Base-by-base conservation (phyloP, 2,113 vertebrate genomes). In the Capreolus pygargus region DNA sequence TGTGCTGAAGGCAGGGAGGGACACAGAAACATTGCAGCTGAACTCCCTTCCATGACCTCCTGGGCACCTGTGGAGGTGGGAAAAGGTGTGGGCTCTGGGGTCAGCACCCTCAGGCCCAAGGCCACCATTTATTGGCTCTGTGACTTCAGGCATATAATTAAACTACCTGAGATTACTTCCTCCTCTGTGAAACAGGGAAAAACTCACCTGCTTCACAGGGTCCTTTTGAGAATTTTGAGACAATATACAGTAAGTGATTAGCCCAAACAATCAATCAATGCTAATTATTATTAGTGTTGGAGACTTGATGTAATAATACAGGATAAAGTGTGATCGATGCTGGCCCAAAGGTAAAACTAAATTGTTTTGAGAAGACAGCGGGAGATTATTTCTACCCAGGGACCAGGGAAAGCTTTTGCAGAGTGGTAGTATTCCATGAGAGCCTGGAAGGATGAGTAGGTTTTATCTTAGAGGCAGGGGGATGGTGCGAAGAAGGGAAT, bases 171-270 rank as follows among this genome's bases (percentile, higher is more conserved):
- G 33, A 23, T n/a, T 13, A 6, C 10, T 43, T 76, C 21, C 43
- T 96, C 55, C 58, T 33, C 33, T 13, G 13, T 64, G 39, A 90
- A 19, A 27, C 0, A 28, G 52, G 82, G 39, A 30, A 58, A 52
- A 45, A 54, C 30, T 25, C 16, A 13, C 10, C 15, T 21, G 7
- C 58, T 70, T 70, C 33, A 13, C 11, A 30, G 33, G 19, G 7
- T 30, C 36, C 45, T 84, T 78, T 33, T 47, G 81, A 96, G 90
- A 88, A 57, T 84, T 84, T 78, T 79, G 85, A 94, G 81, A 16
- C 58, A 52, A 33, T 54, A 60, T 27, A 17, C 5, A 58, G 28
- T 78, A 82, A 14, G 15, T 36, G 7, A 94, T 82, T 7, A 67
- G 64, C 25, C 39, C 1, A 9, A 23, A 7, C 60, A 58, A 27